Conservation (phyloP, 2,888 invertebrate species). For the Zele albiditarsus region DNA sequence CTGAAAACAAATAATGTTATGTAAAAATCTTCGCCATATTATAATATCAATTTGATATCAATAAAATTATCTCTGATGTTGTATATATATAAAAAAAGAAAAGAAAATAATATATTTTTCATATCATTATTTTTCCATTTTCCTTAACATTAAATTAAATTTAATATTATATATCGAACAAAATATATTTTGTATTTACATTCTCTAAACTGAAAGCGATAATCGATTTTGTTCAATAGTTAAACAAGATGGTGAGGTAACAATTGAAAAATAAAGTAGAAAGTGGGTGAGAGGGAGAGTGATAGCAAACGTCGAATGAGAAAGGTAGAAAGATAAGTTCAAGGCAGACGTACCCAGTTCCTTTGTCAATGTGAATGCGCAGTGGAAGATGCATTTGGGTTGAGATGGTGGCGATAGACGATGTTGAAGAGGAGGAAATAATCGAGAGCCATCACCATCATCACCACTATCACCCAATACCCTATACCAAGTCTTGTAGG, state of each 20-base stretch:
- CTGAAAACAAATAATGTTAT: not conserved
- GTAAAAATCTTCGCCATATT: not conserved
- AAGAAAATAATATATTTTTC: not conserved
- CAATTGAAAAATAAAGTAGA: not conserved
- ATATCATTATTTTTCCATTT: constrained; percentile 1
- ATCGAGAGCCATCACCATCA: constrained; percentile 9
- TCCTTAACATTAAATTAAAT: not conserved
- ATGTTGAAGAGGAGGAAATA: constrained; percentile 12
- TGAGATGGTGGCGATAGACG: constrained; percentile 11
- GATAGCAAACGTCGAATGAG: not conserved
- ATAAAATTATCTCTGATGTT: constrained; percentile 6
- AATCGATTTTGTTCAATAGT: constrained; percentile 29
- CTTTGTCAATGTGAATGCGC: constrained; percentile 22
- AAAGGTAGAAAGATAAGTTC: not conserved
- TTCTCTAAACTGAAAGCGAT: constrained; percentile 34
- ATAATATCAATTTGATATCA: not conserved
- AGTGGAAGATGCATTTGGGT: constrained; percentile 6
- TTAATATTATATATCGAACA: not conserved
- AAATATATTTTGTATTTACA: constrained; percentile 2
- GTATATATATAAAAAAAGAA: too few relatives aligned
- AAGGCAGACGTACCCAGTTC: constrained; percentile 1
- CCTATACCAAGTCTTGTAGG: constrained; percentile 3
- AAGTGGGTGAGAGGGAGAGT: not conserved
- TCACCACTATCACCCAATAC: not conserved
- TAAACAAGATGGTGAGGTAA: not conserved